Evolutionary conservation across 2,113 vertebrate species (phyloP).

Genomic region (Actenoides hombroni): DNA sequence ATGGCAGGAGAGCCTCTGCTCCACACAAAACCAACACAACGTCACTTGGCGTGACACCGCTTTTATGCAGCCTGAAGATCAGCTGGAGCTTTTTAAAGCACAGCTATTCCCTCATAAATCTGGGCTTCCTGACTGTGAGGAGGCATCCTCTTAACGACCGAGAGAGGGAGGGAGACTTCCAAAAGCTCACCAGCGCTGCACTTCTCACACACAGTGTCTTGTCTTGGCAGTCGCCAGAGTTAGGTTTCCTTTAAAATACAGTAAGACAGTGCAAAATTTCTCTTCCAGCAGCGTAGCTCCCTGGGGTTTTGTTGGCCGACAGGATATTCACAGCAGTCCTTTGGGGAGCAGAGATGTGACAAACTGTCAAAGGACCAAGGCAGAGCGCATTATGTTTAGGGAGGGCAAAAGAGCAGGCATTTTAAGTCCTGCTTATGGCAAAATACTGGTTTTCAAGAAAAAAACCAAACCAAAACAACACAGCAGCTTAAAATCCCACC

Average conservation of each 20-base stretch:
- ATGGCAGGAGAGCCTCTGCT: not conserved
- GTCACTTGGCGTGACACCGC: not conserved
- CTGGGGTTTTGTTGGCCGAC: not conserved
- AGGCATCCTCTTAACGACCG: not conserved
- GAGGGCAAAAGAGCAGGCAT: not conserved
- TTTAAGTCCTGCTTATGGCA: not conserved
- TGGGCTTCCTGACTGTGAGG: not conserved
- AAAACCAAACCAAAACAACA: accelerated
- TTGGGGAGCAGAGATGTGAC: not conserved
- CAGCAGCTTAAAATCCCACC: not conserved
- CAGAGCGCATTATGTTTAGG: not conserved
- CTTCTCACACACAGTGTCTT: not conserved
- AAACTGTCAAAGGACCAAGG: not conserved
- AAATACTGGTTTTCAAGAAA: not conserved
- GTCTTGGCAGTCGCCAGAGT: not conserved
- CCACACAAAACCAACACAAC: not conserved
- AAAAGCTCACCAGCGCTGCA: not conserved
- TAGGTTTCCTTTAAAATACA: not conserved
- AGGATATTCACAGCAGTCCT: not conserved
- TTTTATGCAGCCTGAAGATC: not conserved
- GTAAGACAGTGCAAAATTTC: not conserved
- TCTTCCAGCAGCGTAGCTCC: not conserved
- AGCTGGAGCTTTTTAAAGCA: not conserved
- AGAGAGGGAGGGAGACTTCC: not conserved
- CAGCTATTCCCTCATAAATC: not conserved